These are phyloP conservation scores for Chymomyza amoena DNA, from an alignment of 2,888 invertebrate species.

Conservation along the genomic window DNA sequence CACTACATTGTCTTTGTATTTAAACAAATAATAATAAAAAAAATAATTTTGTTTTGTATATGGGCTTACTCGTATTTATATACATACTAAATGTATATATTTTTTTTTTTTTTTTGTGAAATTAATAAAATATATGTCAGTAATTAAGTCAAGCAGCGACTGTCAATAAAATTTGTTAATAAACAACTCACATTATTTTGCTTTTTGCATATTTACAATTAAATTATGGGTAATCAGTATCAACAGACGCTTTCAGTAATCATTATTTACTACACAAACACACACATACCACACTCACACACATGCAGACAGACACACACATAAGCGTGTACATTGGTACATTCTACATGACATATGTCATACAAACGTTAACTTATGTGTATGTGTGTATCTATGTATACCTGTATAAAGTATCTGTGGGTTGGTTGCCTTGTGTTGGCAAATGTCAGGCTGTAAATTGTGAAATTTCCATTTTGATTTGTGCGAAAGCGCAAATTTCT, in stretches of 20 bases:
- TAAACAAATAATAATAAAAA: conserved; percentile 4
- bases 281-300: too few relatives aligned
- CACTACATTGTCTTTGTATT: neutral
- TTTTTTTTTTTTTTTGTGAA: conserved; percentile 42
- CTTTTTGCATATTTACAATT: conserved; percentile 70
- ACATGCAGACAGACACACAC: neutral
- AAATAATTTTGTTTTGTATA: neutral
- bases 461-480: conserved; percentile 67
- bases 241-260: conserved; percentile 69
- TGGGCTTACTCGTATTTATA: too few relatives aligned
- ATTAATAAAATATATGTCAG: conserved; percentile 72
- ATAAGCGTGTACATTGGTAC: too few relatives aligned
- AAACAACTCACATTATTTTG: conserved; percentile 70
- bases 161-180: conserved; percentile 72
- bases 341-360: neutral
- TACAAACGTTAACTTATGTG: conserved; percentile 1
- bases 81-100: too few relatives aligned
- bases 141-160: conserved; percentile 72
- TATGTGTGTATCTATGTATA: conserved; percentile 11
- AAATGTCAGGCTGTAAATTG: conserved; percentile 57
- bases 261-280: conserved; percentile 55
- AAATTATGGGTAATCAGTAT: conserved; percentile 70
- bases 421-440: conserved; percentile 8
- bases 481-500: conserved; percentile 35
- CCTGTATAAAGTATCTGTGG: too few relatives aligned